phyloP scores from a whole-genome alignment of 2,888 invertebrate genomes.

The Chirona hameri region DNA sequence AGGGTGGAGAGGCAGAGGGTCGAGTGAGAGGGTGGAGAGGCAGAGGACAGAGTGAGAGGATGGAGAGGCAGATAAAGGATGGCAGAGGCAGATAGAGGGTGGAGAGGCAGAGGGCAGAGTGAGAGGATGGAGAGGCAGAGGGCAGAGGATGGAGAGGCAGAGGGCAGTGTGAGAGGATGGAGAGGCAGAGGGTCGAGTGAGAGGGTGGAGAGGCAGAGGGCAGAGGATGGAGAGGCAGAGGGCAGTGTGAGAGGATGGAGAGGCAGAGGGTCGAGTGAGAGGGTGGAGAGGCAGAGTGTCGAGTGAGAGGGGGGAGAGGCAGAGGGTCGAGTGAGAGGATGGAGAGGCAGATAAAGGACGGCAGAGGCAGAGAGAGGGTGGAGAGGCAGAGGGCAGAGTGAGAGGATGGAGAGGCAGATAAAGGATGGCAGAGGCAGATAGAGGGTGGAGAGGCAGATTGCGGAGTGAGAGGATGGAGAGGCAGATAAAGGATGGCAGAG shows the following conservation, averaged over 20 bases:
- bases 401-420: not conserved
- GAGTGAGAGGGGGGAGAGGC: slow-evolving; percentile 39
- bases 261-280: slow-evolving; percentile 39
- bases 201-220: not conserved
- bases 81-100: not conserved
- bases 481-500: too few relatives aligned
- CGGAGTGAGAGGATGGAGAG: slow-evolving; percentile 49
- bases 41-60: slow-evolving; percentile 39
- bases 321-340: slow-evolving; percentile 40
- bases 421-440: too few relatives aligned
- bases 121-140: not conserved
- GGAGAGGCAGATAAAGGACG: too few relatives aligned
- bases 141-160: too few relatives aligned
- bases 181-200: slow-evolving; percentile 39
- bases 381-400: slow-evolving; percentile 39
- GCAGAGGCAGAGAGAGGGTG: slow-evolving; percentile 43
- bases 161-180: slow-evolving; percentile 38
- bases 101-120: slow-evolving; percentile 39
- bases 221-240: not conserved
- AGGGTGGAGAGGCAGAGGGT: not conserved
- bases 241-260: slow-evolving; percentile 35
- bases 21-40: slow-evolving; percentile 39
- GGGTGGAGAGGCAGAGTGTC: too few relatives aligned
- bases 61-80: too few relatives aligned
- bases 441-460: slow-evolving; percentile 47